Conservation (phyloP, 2,113 vertebrate species). For the Vulpes lagopus region DNA sequence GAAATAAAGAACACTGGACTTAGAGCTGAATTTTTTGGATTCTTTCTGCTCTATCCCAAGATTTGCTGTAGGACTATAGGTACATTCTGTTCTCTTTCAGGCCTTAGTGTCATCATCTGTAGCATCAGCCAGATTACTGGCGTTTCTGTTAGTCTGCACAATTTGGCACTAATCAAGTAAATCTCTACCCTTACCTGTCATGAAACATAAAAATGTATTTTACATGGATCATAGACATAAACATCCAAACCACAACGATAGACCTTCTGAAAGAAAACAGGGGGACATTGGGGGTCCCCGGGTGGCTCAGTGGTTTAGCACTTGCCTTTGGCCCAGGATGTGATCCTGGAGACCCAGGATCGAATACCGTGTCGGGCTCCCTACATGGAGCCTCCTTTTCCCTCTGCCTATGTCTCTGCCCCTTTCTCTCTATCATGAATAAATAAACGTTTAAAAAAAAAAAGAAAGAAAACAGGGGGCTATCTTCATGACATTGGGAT, state of each 20-base stretch:
- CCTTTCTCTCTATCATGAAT: no score
- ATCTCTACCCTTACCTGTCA: not conserved
- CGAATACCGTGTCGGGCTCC: no score
- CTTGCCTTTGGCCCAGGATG: no score
- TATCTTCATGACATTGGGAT: no score
- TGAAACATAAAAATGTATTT: conserved; percentile 20
- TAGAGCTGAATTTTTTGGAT: not conserved
- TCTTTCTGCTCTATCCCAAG: not conserved
- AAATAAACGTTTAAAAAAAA: not conserved
- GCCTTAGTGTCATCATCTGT: not conserved
- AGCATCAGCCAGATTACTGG: not conserved
- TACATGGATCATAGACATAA: not conserved
- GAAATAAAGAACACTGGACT: not conserved
- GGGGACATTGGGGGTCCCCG: not conserved
- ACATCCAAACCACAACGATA: not conserved
- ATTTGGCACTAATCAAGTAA: not conserved
- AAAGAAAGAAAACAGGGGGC: no score
- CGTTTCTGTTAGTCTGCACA: not conserved
- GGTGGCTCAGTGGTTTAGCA: no score
- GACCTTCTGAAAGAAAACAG: not conserved
- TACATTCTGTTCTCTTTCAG: not conserved
- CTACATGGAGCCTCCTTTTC: no score
- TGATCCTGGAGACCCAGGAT: no score
- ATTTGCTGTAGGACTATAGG: not conserved
- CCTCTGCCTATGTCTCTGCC: no score